Evolutionary conservation across 2,113 vertebrate species (phyloP), one percentile per base, ranked within the genome.

Genomic region (Alces alces): DNA sequence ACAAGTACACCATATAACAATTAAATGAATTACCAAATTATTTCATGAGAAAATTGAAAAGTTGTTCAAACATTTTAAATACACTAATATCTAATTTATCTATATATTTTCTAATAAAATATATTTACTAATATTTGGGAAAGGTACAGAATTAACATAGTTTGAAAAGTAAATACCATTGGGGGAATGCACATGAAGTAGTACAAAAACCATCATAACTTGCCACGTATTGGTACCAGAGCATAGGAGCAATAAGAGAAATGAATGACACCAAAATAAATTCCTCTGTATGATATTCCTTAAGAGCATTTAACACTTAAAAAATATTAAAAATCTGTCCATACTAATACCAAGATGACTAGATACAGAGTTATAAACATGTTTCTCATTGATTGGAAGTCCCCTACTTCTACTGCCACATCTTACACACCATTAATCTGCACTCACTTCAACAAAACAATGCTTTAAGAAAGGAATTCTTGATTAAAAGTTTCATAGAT

Each of bases 21-120:
- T 39, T 80, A 79, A 95, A 6, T 86, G 6, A 94, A 91, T 3
- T 78, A 86, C 76, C 19, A 86, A 88, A 60, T 86, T 87, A 93
- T 86, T 96, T 93, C n/a, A 89, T 70, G 10, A 89, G 36, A 55
- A 93, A 97, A 96, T 1, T 64, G 23, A 64, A 78, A 94, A 95
- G 19, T 36, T 83, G 27, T 78, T 91, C 58, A 94, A 86, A 96
- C 60, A 39, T 36, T 6, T 86, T 61, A 95, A 90, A 64, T 33
- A 94, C 27, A 88, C 1, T 76, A 89, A 33, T 83, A 92, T 70
- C 33, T 85, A 80, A 66, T 86, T 89, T 90, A 92, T 17, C 78
- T 55, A 85, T 25, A 66, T 47, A 93, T 47, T 92, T 97, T 70
- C 12, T 89, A 83, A 92, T 21, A 86, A 87, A 94, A 39, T 45